Evolutionary conservation across 1,140 invertebrate genomes (phyloP).

Genomic region (Hydropsyche tenuis): DNA sequence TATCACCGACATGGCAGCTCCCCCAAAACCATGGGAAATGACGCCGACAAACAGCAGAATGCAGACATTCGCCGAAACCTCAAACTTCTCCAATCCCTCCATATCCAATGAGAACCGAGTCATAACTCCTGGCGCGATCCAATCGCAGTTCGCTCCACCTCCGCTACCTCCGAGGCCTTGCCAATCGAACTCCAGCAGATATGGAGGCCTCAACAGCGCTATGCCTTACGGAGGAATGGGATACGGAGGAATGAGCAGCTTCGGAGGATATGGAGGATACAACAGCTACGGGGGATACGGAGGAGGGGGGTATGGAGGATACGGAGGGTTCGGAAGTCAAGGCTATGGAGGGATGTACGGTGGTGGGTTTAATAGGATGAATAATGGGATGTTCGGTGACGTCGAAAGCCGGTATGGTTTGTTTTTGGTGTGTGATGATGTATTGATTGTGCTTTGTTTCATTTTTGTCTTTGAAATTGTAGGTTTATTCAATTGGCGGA

Average conservation of each 20-base stretch:
- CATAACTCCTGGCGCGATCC: neutral
- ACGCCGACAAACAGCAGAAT: slow-evolving; percentile 30
- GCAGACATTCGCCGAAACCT: neutral
- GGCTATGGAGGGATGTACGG: slow-evolving; percentile 35
- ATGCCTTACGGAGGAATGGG: slow-evolving; percentile 5
- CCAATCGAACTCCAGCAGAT: slow-evolving; percentile 41
- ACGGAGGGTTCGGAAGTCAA: slow-evolving; percentile 50
- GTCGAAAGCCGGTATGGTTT: slow-evolving; percentile 41
- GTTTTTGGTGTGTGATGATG: neutral
- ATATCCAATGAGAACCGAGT: neutral
- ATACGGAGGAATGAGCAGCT: slow-evolving; percentile 5
- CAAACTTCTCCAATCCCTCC: slow-evolving; percentile 4
- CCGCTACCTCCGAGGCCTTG: slow-evolving; percentile 46
- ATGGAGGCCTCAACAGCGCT: slow-evolving; percentile 50
- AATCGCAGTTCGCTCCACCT: slow-evolving; percentile 22
- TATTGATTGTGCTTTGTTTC: slow-evolving; percentile 10
- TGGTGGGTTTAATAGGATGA: slow-evolving; percentile 17
- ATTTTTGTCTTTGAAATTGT: slow-evolving; percentile 17
- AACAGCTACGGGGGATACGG: slow-evolving; percentile 5
- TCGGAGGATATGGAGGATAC: slow-evolving; percentile 50
- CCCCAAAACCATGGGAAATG: slow-evolving; percentile 41
- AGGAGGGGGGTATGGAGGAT: slow-evolving; percentile 50
- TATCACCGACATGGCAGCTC: slow-evolving; percentile 29
- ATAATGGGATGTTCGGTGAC: slow-evolving; percentile 35
- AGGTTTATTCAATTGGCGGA: slow-evolving; percentile 87